phyloP scores from a whole-genome alignment of 2,888 invertebrate genomes.

The Sylvicola cinctus region DNA sequence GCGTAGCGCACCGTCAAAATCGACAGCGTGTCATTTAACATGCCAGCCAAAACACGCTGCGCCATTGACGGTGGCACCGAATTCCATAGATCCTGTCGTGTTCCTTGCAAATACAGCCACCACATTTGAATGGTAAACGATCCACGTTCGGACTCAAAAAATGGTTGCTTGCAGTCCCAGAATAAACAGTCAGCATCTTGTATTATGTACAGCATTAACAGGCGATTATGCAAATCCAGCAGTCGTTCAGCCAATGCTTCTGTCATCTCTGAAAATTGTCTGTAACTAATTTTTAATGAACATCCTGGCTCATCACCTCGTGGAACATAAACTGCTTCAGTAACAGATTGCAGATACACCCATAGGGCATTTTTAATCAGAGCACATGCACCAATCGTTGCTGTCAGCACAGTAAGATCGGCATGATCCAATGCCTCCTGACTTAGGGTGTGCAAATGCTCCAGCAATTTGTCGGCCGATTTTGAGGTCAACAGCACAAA shows the following conservation, averaged over 20 bases:
- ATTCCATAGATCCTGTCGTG: constrained; percentile 63
- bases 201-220: constrained; percentile 56
- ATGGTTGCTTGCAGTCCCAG: constrained; percentile 43
- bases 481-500: constrained; percentile 41
- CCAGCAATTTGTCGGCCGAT: constrained; percentile 48
- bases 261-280: constrained; percentile 61
- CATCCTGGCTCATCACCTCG: constrained; percentile 25
- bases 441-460: constrained; percentile 56
- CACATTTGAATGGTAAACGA: constrained; percentile 72
- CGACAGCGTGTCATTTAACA: constrained; percentile 67
- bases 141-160: constrained; percentile 52
- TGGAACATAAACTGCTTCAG: constrained; percentile 20
- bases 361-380: constrained; percentile 57
- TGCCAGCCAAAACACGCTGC: constrained; percentile 63
- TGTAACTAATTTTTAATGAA: constrained; percentile 36
- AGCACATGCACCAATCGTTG: constrained; percentile 62
- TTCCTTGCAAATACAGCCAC: constrained; percentile 78
- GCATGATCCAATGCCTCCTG: constrained; percentile 75
- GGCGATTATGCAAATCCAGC: constrained; percentile 57
- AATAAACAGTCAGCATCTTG: constrained; percentile 64
- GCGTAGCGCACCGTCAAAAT: constrained; percentile 62
- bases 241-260: constrained; percentile 68
- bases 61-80: constrained; percentile 80
- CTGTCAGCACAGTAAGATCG: constrained; percentile 57
- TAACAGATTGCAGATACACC: constrained; percentile 43